Percentiles rank a stretch among this genome's conserved stretches.
phyloP scores from a whole-genome alignment of 2,888 invertebrate genomes.

The Drosophila peninsularis region DNA sequence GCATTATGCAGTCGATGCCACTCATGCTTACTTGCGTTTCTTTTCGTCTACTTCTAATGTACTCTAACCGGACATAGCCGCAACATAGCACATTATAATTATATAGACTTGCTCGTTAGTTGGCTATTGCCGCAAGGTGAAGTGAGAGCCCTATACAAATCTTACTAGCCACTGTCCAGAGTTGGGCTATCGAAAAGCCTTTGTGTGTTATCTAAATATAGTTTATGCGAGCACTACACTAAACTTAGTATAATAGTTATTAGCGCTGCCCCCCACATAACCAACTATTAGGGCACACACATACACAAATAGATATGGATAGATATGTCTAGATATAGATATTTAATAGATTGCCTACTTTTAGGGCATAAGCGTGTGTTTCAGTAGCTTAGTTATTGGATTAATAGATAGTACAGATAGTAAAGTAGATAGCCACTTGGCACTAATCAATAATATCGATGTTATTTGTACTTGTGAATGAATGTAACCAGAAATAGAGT shows the following conservation, averaged over 20 bases:
- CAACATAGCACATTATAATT: not conserved
- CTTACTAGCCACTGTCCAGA: not conserved
- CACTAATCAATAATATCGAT: not conserved
- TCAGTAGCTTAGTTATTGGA: conserved; percentile 10
- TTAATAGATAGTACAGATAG: not conserved
- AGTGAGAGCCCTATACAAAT: not conserved
- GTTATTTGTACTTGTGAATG: not conserved
- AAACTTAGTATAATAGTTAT: not conserved
- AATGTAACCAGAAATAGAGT: not conserved
- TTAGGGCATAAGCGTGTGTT: not conserved
- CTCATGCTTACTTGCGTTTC: not conserved
- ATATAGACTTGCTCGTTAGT: not conserved
- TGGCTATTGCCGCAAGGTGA: not conserved
- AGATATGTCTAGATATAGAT: not conserved
- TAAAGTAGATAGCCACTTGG: not conserved
- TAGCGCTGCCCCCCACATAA: not conserved
- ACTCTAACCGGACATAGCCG: not conserved
- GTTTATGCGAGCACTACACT: not conserved
- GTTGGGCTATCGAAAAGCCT: not conserved
- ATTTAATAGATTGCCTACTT: conserved; percentile 19
- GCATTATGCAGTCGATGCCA: not conserved
- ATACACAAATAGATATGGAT: not conserved
- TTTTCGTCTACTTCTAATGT: not conserved
- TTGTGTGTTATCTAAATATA: not conserved
- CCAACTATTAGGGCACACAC: not conserved